Evolutionary conservation across 1,140 invertebrate species (phyloP).

Genomic region (fruit fly (Drosophila melanogaster)): Release_6_plus_ISO1_MT NT_037436.4:14849501-14850000

Average conservation of each 20-base stretch:
- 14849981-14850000: slow-evolving; percentile 19
- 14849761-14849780: slow-evolving; percentile 47
- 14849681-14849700: slow-evolving; percentile 27
- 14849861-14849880: slow-evolving; percentile 58
- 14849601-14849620: slow-evolving; percentile 39
- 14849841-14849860: slow-evolving; percentile 59
- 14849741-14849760: slow-evolving; percentile 12
- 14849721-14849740: slow-evolving; percentile 40
- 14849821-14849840: slow-evolving; percentile 52
- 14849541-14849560: slow-evolving; percentile 8
- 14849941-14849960: slow-evolving; percentile 36
- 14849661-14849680: slow-evolving; percentile 4
- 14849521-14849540: slow-evolving; percentile 25
- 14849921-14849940: slow-evolving; percentile 52
- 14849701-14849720: slow-evolving; percentile 51
- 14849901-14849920: slow-evolving; percentile 58
- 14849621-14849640: slow-evolving; percentile 41
- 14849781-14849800: slow-evolving; percentile 54
- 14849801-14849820: slow-evolving; percentile 51
- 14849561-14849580: slow-evolving; percentile 15
- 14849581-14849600: slow-evolving; percentile 27
- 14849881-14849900: slow-evolving; percentile 58
- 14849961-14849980: slow-evolving; percentile 41
- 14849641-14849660: slow-evolving; percentile 25
- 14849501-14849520: background rate